Conservation (phyloP, 2,888 invertebrate species). For the Dasypogon diadema region DNA sequence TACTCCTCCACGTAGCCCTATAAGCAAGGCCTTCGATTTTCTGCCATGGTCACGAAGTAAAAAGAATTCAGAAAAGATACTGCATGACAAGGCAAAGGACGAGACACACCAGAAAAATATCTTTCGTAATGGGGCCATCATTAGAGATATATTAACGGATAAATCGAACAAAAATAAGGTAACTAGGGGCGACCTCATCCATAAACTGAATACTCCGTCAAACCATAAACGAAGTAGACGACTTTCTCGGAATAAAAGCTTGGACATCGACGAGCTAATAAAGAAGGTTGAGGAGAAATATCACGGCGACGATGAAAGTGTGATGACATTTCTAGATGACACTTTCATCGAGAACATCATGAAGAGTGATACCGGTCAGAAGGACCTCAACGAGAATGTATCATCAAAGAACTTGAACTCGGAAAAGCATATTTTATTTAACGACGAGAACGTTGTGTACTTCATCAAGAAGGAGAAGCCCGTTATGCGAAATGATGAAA, state of each 20-base stretch:
- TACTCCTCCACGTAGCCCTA: slow-evolving; percentile 62
- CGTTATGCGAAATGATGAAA: slow-evolving; percentile 58
- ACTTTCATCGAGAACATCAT: slow-evolving; percentile 60
- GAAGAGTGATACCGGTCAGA: slow-evolving; percentile 53
- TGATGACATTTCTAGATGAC: slow-evolving; percentile 60
- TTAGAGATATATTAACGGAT: slow-evolving; percentile 65
- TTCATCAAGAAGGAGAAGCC: slow-evolving; percentile 67
- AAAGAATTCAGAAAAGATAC: slow-evolving; percentile 57
- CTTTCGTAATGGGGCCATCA: slow-evolving; percentile 65
- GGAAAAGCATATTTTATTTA: slow-evolving; percentile 66
- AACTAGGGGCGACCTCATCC: slow-evolving; percentile 29
- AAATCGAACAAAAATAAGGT: slow-evolving; percentile 59
- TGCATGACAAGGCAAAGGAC: slow-evolving; percentile 57
- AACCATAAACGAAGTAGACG: slow-evolving; percentile 58
- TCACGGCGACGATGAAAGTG: slow-evolving; percentile 47
- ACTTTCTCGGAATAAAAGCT: slow-evolving; percentile 64
- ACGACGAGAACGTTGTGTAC: slow-evolving; percentile 67
- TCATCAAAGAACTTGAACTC: slow-evolving; percentile 33
- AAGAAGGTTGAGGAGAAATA: slow-evolving; percentile 61
- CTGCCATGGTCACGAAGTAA: slow-evolving; percentile 65
- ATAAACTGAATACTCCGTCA: slow-evolving; percentile 8
- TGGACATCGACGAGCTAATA: slow-evolving; percentile 66
- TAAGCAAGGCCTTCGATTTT: slow-evolving; percentile 67
- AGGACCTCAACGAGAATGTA: slow-evolving; percentile 28
- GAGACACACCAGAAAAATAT: slow-evolving; percentile 64